These are phyloP conservation scores for Nothoprocta pentlandii DNA, from an alignment of 2,113 vertebrate species.

Conservation along the genomic window DNA sequence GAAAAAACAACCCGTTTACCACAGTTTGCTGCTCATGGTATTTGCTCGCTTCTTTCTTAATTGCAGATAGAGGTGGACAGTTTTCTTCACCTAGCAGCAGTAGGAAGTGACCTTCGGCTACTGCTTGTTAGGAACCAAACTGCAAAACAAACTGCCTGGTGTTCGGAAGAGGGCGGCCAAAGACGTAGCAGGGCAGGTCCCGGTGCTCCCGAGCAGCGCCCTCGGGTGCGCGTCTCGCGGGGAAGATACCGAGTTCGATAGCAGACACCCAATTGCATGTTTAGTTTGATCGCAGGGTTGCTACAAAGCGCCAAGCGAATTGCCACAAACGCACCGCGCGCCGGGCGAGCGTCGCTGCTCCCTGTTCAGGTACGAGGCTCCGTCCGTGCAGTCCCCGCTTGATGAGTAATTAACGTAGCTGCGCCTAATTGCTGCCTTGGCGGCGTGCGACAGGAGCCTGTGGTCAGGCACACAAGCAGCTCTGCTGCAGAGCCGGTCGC, in stretches of 20 bases:
- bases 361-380: neutral
- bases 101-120: neutral
- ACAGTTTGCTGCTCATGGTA: neutral
- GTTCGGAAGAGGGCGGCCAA: neutral
- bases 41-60: too few species aligned
- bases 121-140: neutral
- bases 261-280: neutral
- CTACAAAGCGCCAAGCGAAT: neutral
- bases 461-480: neutral
- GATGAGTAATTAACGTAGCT: slow-evolving; percentile 50
- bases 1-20: neutral
- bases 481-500: neutral
- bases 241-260: neutral
- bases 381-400: slow-evolving; percentile 47
- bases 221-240: neutral
- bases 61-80: too few species aligned
- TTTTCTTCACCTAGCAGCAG: too few species aligned
- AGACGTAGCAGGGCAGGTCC: neutral
- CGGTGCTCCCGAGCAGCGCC: neutral
- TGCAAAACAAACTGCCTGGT: neutral
- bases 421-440: slow-evolving; percentile 31
- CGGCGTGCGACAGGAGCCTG: slow-evolving; percentile 46
- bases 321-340: neutral
- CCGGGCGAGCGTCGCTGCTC: neutral
- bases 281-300: neutral